Evolutionary conservation across 2,888 invertebrate genomes (phyloP), one percentile per base, ranked within the genome.

Genomic region (Argynnis bischoffii): DNA sequence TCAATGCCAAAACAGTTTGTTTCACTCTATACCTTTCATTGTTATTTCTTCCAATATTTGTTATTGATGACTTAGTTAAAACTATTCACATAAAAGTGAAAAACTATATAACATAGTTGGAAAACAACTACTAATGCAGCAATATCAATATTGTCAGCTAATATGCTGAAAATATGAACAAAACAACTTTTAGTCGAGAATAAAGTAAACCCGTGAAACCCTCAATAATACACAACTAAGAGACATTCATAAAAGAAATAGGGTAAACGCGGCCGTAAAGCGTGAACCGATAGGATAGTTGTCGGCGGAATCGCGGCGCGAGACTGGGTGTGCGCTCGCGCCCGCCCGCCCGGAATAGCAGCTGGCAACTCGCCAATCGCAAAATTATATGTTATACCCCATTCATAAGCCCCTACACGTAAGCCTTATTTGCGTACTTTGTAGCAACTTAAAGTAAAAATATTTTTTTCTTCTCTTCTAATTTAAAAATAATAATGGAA

Each of bases 281-380:
- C 73, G 70, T 72, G 65, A 69, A 72, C 63, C 69, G 72, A 74
- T 66, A 73, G 63, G 72, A 74, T 66, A 73, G 64, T 71, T 70
- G 74, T 75, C 73, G 81, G 78, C 77, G 79, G 78, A 78, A 77
- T 76, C 85, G 86, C 89, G 87, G 81, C 86, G 87, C 75, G 75
- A 79, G 81, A 89, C 90, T 90, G 89, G 82, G 77, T 76, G 75
- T 80, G 88, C 88, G 87, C 86, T 79, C 81, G 84, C 87, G 89
- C 83, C 85, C 88, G 84, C 85, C 85, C 85, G 84, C 88, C 85
- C 83, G 86, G 86, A 92, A 92, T 92, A 91, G 77, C 79, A 74
- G 68, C 83, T 91, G 91, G 92, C 90, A 80, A 46, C 46, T 63
- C 72, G 86, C 92, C 92, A 91, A 87, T 81, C 80, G 75, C 78